Evolutionary conservation across 2,113 vertebrate species (phyloP), one percentile per base, ranked within the genome.

Genomic region (Gopherus flavomarginatus): DNA sequence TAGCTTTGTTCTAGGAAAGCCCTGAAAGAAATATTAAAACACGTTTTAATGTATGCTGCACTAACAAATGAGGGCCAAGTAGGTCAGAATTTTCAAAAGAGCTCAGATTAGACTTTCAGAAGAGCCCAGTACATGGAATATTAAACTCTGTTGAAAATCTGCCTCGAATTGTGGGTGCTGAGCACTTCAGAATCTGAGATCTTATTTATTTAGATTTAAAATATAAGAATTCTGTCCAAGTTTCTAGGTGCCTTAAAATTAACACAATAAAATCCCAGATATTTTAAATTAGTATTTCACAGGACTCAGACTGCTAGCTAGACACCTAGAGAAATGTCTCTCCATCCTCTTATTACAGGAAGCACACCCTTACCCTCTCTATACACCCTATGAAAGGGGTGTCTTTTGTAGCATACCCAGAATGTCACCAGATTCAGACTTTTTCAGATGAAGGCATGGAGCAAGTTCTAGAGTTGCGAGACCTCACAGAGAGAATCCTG

Each of bases 1-100:
- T 95, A 90, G 89, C 81, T 95, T 95, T 87, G 57, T 90, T 94
- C 81, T 47, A 89, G 92, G 90, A 94, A 96, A 93, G 87, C 52
- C 47, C 81, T 95, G 87, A 92, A 96, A 87, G 90, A 59, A 96
- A 94, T 95, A 90, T 95, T n/a, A n/a, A 91, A 95, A 56, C 81
- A 11, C 65, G 35, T 84, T 95, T 93, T 90, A 96, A 83, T 95
- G 81, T 24, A 87, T 89, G 79, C 85, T 93, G 31, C 50, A 91
- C 44, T 53, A 79, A 85, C 65, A 75, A 52, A 89, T 96, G 7
- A 21, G 89, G 88, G 93, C 83, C 35, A 69, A 24, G 6, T 53
- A 53, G 21, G 91, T 95, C 42, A 57, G 65, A 88, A 86, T 52
- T 78, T 89, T 92, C 27, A 1, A 27, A 87, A 72, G 90, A 49